Base-by-base conservation (phyloP, 2,888 invertebrate genomes). In the Andrena chrysosceles region DNA sequence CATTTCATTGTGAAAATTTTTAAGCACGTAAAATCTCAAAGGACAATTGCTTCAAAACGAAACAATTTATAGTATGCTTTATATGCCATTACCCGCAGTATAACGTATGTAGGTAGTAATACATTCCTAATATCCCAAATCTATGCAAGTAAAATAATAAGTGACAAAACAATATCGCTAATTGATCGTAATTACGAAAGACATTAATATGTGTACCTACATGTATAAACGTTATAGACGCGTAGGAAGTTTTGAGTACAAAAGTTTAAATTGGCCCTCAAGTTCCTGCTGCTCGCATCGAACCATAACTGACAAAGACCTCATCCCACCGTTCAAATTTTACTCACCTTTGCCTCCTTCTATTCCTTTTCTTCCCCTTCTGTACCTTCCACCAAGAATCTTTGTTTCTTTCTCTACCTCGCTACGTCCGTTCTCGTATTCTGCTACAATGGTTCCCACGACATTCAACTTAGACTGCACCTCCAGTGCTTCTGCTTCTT, bases 401-500 rank as follows among this genome's bases (percentile, higher is more conserved):
- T 69, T 77, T 72, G 63, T 81, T 60, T 81, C 81, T 71, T 76
- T 62, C 72, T 85, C 72, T 60, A 63, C 74, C 85, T 80, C 49
- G 63, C 72, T 70, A 74, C 73, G 35, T 77, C 63, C 80, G 49
- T 56, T 62, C 74, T 80, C 71, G 66, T 85, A 79, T 80, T 69
- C 82, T 62, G 69, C 75, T 77, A 83, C 80, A 83, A 85, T 83
- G 83, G 86, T 89, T 89, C 89, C 86, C 88, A 88, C 88, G 88
- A 88, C 86, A 85, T 86, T 81, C 84, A 66, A 69, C 77, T 75
- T 74, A 49, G 71, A 77, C 83, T 76, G 68, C 81, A 87, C 76
- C 76, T 85, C 82, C 81, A 63, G 78, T 81, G 75, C 84, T 79
- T 75, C 72, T 70, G 66, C 68, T 56, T 62, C 75, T 56, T 71